Evolutionary conservation across 2,888 invertebrate species (phyloP).

Genomic region (Rhagophthalmus giganteus): DNA sequence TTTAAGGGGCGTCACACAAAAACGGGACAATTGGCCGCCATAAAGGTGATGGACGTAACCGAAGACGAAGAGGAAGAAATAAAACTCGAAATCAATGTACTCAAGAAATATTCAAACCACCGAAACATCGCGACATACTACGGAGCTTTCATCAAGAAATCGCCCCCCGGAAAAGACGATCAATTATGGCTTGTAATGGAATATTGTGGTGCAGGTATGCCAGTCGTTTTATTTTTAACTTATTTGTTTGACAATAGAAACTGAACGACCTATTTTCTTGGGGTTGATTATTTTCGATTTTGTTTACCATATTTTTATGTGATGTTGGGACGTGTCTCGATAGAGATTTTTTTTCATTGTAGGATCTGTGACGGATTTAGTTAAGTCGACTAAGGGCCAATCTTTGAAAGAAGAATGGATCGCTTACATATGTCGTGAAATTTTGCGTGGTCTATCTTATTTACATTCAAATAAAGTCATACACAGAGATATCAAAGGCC

Average conservation of each 20-base stretch:
- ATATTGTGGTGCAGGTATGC: slow-evolving; percentile 97
- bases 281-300: too few relatives aligned
- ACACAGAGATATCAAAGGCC: slow-evolving; percentile 98
- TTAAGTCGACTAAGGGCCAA: slow-evolving; percentile 98
- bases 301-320: too few relatives aligned
- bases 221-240: too few relatives aligned
- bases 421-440: slow-evolving; percentile 97
- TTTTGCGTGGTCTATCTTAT: slow-evolving; percentile 92
- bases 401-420: slow-evolving; percentile 99
- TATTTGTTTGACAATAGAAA: too few relatives aligned
- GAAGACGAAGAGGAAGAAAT: slow-evolving; percentile 99
- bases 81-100: slow-evolving; percentile 98
- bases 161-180: slow-evolving; percentile 98
- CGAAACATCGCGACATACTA: slow-evolving; percentile 99
- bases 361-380: slow-evolving; percentile 98
- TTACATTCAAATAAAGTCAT: slow-evolving; percentile 99
- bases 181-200: slow-evolving; percentile 99
- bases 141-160: slow-evolving; percentile 99
- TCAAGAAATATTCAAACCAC: slow-evolving; percentile 98
- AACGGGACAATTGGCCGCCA: slow-evolving; percentile 99
- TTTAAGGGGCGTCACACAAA: slow-evolving; percentile 99
- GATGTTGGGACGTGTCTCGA: too few relatives aligned
- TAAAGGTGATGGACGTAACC: slow-evolving; percentile 99
- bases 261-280: too few relatives aligned
- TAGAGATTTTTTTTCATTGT: too few relatives aligned